Conservation (phyloP, 2,113 vertebrate genomes). For the Pleuronectes platessa region DNA sequence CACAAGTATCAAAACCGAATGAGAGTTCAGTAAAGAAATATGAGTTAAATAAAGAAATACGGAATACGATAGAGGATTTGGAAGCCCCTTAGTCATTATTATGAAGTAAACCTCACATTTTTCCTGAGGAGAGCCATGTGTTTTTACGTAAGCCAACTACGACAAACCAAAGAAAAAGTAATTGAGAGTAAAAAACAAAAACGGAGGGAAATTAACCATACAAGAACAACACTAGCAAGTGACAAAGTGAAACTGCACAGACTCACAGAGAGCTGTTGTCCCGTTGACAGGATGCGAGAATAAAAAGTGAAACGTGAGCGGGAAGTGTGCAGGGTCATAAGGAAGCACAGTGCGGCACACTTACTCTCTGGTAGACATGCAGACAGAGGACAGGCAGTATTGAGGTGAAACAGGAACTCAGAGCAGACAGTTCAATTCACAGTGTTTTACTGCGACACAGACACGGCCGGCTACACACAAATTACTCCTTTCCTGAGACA, state of each 20-base stretch:
- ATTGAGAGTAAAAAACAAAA: not conserved
- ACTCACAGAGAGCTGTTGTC: constrained; percentile 41
- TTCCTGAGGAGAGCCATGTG: not conserved
- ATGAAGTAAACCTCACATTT: not conserved
- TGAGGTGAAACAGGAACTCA: constrained; percentile 58
- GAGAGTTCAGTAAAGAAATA: not conserved
- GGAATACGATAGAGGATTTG: not conserved
- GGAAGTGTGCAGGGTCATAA: constrained; percentile 71
- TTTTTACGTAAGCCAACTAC: not conserved
- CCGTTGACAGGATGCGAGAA: constrained; percentile 67
- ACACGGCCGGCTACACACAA: constrained; percentile 4
- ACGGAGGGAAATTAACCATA: not conserved
- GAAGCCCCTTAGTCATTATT: not conserved
- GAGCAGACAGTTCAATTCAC: constrained; percentile 12
- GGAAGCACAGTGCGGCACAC: constrained; percentile 41
- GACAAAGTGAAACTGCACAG: not conserved
- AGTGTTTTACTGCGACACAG: constrained; percentile 34
- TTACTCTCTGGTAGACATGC: constrained; percentile 34
- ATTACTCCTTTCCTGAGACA: constrained; percentile 31
- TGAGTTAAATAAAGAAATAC: not conserved
- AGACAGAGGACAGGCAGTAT: not conserved
- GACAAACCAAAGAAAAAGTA: constrained; percentile 5
- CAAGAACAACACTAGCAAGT: not conserved
- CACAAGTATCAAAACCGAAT: not conserved
- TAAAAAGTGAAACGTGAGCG: constrained; percentile 77